Percentiles rank a stretch among this genome's conserved stretches.
Conservation (phyloP, 2,113 vertebrate species). For the Channa maculata region DNA sequence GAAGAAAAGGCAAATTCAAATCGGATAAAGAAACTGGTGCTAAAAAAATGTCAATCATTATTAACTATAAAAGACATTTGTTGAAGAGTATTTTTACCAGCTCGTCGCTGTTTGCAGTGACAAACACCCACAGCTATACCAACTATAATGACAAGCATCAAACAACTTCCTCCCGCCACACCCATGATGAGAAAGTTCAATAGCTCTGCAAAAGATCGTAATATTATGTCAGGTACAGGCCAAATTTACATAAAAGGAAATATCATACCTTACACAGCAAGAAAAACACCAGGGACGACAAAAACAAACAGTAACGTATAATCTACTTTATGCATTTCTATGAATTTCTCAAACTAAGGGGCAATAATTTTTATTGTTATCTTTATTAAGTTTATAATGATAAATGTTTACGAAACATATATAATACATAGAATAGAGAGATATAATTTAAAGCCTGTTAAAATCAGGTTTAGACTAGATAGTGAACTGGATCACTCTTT, state of each 20-base stretch:
- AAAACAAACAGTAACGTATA: no score
- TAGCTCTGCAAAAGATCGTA: rapidly evolving
- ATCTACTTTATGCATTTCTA: no score
- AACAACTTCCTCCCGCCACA: neutral
- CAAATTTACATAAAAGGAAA: neutral
- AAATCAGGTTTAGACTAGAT: no score
- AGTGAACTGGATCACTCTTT: no score
- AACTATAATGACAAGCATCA: neutral
- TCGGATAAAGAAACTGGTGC: neutral
- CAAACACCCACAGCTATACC: neutral
- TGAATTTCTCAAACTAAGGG: no score
- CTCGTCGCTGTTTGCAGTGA: neutral
- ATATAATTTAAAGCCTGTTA: no score
- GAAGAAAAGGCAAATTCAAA: neutral
- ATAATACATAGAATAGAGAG: no score
- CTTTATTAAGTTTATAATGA: no score
- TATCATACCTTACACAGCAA: neutral
- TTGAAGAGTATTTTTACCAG: conserved; percentile 19
- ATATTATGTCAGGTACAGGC: rapidly evolving
- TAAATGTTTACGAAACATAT: no score
- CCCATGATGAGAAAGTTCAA: rapidly evolving
- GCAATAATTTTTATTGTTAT: no score
- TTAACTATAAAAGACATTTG: no score
- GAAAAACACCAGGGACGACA: neutral
- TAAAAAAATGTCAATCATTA: no score